Evolutionary conservation across 2,113 vertebrate genomes (phyloP).

Genomic region (Hucho hucho): DNA sequence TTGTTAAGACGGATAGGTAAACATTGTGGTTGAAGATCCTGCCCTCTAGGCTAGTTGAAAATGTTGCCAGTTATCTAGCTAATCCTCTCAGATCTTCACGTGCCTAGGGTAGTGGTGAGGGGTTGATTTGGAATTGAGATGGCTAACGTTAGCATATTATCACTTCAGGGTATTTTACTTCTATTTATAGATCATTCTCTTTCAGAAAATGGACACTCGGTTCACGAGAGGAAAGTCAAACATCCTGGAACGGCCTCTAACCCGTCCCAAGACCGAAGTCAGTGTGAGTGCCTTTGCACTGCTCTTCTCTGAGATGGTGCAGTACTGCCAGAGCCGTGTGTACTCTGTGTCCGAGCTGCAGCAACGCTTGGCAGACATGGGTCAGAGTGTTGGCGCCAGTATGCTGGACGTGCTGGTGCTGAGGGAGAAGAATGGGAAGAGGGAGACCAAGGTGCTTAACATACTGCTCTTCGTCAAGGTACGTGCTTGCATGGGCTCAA

Average conservation of each 20-base stretch:
- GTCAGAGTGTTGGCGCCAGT: slow-evolving; percentile 85
- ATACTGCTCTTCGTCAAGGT: slow-evolving; percentile 83
- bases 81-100: too few species aligned
- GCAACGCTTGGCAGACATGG: slow-evolving; percentile 83
- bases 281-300: slow-evolving; percentile 87
- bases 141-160: too few species aligned
- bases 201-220: slow-evolving; percentile 82
- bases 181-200: background rate
- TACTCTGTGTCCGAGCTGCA: slow-evolving; percentile 93
- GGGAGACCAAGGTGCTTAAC: slow-evolving; percentile 89
- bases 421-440: slow-evolving; percentile 84
- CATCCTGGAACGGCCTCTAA: slow-evolving; percentile 84
- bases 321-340: slow-evolving; percentile 93
- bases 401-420: slow-evolving; percentile 87
- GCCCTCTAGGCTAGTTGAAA: too few species aligned
- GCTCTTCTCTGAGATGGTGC: slow-evolving; percentile 94
- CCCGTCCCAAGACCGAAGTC: slow-evolving; percentile 85
- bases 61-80: too few species aligned
- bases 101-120: too few species aligned
- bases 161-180: too few species aligned
- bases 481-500: background rate
- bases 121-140: too few species aligned
- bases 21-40: too few species aligned
- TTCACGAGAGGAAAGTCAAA: slow-evolving; percentile 89
- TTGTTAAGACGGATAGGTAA: too few species aligned